phyloP scores from a whole-genome alignment of 2,888 invertebrate species.

The Eumerus sabulonum region DNA sequence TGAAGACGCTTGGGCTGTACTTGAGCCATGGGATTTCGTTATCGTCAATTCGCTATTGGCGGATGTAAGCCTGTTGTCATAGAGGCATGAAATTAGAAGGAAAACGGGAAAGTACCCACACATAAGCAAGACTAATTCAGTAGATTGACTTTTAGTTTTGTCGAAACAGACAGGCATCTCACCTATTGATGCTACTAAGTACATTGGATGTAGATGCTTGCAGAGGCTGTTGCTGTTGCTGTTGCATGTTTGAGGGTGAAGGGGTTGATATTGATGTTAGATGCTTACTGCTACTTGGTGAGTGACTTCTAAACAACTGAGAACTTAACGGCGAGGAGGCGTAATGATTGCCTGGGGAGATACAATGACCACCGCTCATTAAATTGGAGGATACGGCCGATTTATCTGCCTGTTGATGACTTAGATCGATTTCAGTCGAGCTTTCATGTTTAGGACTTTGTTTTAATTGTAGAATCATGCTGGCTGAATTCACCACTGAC shows the following conservation, averaged over 20 bases:
- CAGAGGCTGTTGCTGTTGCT: constrained; percentile 70
- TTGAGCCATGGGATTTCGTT: constrained; percentile 86
- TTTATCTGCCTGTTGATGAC: constrained; percentile 63
- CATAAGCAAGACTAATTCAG: constrained; percentile 42
- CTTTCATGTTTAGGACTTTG: constrained; percentile 67
- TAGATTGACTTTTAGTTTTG: constrained; percentile 52
- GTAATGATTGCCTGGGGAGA: constrained; percentile 63
- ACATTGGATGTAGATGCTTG: constrained; percentile 76
- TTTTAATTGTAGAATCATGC: constrained; percentile 54
- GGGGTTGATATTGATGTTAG: constrained; percentile 71
- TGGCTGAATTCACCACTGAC: constrained; percentile 39
- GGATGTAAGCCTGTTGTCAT: constrained; percentile 82
- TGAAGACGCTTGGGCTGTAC: constrained; percentile 73
- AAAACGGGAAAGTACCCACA: constrained; percentile 44
- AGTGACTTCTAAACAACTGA: constrained; percentile 73
- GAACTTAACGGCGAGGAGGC: constrained; percentile 69
- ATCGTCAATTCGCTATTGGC: constrained; percentile 91
- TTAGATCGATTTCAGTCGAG: constrained; percentile 62
- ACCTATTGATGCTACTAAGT: constrained; percentile 85
- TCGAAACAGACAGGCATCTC: constrained; percentile 71
- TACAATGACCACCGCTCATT: constrained; percentile 66
- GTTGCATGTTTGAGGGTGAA: constrained; percentile 71
- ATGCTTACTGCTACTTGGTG: constrained; percentile 72
- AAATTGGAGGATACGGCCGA: constrained; percentile 60
- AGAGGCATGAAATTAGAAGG: constrained; percentile 69